Conservation (phyloP, 2,888 invertebrate species). For the Mystacides longicornis region DNA sequence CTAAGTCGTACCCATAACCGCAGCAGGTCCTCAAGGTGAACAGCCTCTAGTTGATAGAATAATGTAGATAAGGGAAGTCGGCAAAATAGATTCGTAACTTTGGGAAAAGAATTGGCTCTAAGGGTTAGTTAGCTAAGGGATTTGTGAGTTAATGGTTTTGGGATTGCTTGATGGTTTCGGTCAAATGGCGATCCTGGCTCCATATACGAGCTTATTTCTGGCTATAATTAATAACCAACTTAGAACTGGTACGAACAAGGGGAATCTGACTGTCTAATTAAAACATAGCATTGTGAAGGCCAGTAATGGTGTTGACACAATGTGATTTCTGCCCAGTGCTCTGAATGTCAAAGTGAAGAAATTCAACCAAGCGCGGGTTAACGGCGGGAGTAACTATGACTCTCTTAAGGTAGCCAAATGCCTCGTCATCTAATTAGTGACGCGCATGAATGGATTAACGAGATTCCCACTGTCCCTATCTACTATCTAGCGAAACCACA, state of each 20-base stretch:
- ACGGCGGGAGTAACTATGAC: too few relatives aligned
- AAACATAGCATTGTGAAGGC: conserved; percentile 64
- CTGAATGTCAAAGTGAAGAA: too few relatives aligned
- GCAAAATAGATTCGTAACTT: conserved; percentile 58
- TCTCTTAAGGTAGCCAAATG: too few relatives aligned
- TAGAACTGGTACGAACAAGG: too few relatives aligned
- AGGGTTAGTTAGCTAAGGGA: conserved; percentile 42
- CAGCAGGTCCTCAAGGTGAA: conserved; percentile 69
- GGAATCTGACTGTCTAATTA: conserved; percentile 62
- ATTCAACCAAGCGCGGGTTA: too few relatives aligned
- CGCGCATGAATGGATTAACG: too few relatives aligned
- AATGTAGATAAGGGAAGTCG: too few relatives aligned
- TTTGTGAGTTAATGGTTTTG: neutral
- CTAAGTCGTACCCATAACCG: conserved; percentile 61
- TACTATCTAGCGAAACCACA: too few relatives aligned
- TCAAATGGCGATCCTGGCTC: neutral
- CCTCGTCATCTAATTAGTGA: too few relatives aligned
- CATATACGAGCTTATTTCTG: conserved; percentile 25
- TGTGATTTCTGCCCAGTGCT: too few relatives aligned
- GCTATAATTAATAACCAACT: conserved; percentile 57
- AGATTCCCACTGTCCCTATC: too few relatives aligned
- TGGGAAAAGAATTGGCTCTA: conserved; percentile 64
- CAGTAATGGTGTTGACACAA: conserved; percentile 53
- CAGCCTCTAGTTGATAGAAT: conserved; percentile 60
- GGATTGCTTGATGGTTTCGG: conserved; percentile 1